Percentiles rank a stretch among this genome's conserved stretches.
Evolutionary conservation across 2,113 vertebrate genomes (phyloP).

Genomic region (Eublepharis macularius): DNA sequence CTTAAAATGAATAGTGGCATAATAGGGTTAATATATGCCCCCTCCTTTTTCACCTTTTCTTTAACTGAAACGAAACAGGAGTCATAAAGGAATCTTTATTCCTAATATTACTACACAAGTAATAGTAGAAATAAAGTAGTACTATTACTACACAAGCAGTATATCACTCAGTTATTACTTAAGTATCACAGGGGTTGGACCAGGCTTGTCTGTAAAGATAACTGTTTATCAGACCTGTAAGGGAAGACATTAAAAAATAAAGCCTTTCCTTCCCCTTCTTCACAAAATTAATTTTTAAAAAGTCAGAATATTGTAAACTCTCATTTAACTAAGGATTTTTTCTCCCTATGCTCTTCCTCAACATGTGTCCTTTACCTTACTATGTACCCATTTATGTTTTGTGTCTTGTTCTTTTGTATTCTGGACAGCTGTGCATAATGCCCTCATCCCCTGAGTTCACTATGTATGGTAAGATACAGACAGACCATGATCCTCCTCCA

Average conservation of each 20-base stretch:
- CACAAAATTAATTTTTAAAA: background rate
- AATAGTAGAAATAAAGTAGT: no score
- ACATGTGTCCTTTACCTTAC: background rate
- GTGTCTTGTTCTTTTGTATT: background rate
- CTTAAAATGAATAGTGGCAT: constrained; percentile 36
- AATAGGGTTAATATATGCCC: constrained; percentile 60
- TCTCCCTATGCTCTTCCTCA: background rate
- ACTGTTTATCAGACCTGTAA: constrained; percentile 18
- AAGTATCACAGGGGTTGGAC: background rate
- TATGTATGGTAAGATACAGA: background rate
- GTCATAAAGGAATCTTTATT: constrained; percentile 47
- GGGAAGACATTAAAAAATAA: constrained; percentile 37
- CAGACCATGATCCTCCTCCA: background rate
- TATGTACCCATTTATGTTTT: background rate
- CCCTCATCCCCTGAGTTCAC: background rate
- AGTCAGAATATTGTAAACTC: background rate
- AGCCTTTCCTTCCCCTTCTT: constrained; percentile 23
- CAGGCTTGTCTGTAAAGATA: constrained; percentile 38
- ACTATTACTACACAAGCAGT: constrained; percentile 15
- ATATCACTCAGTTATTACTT: constrained; percentile 6
- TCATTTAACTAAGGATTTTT: background rate
- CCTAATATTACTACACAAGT: no score
- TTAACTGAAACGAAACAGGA: constrained; percentile 52
- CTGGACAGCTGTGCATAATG: background rate
- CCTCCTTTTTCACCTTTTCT: constrained; percentile 43